Base-by-base conservation (phyloP, 2,797 vertebrate genomes). In the Malurus splendens region DNA sequence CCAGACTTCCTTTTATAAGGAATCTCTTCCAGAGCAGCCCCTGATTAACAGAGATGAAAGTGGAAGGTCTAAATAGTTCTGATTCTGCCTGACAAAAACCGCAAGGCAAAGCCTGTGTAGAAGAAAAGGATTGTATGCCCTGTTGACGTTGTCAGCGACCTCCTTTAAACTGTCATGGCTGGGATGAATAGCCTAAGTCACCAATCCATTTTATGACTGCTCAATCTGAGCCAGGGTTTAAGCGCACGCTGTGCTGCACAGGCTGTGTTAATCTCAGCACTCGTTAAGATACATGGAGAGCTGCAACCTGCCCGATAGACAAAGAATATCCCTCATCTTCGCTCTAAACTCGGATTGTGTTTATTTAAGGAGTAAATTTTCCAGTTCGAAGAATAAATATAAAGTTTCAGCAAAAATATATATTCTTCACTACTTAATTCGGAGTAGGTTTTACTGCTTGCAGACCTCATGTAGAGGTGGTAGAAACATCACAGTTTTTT, bases 171-270 rank as follows among this genome's bases (percentile, higher is more conserved):
- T 88, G 88, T 41, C 71, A 25, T 6, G 50, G 78, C 79, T 57
- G 57, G 87, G 91, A 94, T 94, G 90, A 94, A 94, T 90, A 88
- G 91, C 78, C 36, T 90, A 93, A 91, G 6, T 80, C 81, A 93
- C 83, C 90, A 91, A 89, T 93, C 90, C 90, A 92, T 92, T 94
- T 94, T 91, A 42, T 36, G 68, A 90, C 90, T 90, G 93, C 93
- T 95, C 92, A 95, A 87, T 91, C 93, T 91, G 90, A 95, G 93
- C 87, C 87, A 67, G 68, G 75, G 66, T 82, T 90, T 91, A 74
- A 61, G 75, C 15, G 14, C 77, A 24, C 12, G 76, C 79, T 89
- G 77, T 16, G 83, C 83, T 57, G 42, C 50, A 61, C 54, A 44
- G 56, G 50, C 82, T 51, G 22, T 0, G 0, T n/a, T 91, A 86